Conservation (phyloP, 2,797 vertebrate species). For the Steatocranus sp. region DNA sequence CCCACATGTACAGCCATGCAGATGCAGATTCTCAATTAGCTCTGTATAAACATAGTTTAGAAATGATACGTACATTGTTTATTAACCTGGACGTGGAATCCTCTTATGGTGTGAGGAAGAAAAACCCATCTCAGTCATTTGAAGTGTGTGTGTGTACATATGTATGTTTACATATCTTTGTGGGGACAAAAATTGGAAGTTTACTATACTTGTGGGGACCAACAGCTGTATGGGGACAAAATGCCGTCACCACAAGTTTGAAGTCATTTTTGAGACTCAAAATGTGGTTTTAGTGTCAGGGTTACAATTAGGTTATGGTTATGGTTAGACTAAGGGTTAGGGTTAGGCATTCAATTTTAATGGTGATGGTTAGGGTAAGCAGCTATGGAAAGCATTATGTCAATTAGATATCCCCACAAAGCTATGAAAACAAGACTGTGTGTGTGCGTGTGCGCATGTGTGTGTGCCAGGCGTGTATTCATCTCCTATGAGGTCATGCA, state of each 20-base stretch:
- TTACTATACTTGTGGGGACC: background rate
- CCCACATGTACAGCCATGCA: background rate
- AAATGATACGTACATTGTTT: background rate
- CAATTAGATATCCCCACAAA: background rate
- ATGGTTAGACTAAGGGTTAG: background rate
- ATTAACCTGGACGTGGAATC: background rate
- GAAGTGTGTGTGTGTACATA: background rate
- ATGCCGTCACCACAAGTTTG: background rate
- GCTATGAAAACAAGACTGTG: background rate
- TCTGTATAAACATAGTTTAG: background rate
- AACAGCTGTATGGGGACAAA: background rate
- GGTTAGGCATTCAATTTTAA: background rate
- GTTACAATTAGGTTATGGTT: background rate
- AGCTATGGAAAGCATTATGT: background rate
- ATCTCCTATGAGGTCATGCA: background rate
- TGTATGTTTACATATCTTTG: background rate
- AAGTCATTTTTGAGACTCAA: background rate
- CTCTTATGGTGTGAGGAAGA: background rate
- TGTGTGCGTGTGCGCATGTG: background rate
- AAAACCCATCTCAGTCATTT: background rate
- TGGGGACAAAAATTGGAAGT: background rate
- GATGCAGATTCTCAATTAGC: background rate
- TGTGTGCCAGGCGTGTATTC: background rate
- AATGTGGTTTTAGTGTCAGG: background rate
- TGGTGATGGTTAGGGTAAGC: background rate